A percentile compares a stretch with the other conserved stretches of the same genome.
Evolutionary conservation across 2,113 vertebrate species (phyloP).

Genomic region (Acinonyx jubatus): DNA sequence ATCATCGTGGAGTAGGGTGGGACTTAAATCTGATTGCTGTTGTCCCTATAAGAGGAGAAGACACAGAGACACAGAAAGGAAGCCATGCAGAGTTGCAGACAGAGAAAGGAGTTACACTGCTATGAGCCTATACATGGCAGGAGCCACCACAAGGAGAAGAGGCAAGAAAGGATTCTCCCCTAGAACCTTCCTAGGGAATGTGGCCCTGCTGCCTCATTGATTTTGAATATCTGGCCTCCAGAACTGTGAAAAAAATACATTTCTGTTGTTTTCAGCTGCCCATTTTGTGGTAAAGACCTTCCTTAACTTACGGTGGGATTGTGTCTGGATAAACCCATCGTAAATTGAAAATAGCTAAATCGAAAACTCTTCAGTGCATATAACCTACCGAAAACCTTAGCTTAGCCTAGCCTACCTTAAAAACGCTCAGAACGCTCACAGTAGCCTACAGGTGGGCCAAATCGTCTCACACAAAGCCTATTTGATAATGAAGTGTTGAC

Average conservation of each 20-base stretch:
- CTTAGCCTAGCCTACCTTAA: not conserved
- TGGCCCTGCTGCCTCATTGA: not conserved
- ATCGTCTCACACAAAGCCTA: not conserved
- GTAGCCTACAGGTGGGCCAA: not conserved
- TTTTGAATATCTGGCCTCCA: not conserved
- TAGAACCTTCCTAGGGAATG: fast-evolving
- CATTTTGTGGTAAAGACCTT: not conserved
- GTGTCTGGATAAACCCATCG: not conserved
- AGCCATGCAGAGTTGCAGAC: not conserved
- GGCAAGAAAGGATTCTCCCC: not conserved
- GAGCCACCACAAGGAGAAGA: not conserved
- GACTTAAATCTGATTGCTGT: too few species aligned
- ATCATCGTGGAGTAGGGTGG: not conserved
- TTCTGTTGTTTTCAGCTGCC: not conserved
- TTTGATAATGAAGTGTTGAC: not conserved
- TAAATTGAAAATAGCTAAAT: not conserved
- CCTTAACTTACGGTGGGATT: not conserved
- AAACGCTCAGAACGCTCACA: not conserved
- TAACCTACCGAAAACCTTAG: not conserved
- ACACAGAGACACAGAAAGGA: not conserved
- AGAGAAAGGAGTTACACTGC: fast-evolving
- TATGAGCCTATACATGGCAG: fast-evolving
- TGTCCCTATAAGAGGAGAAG: too few species aligned
- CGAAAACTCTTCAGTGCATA: not conserved
- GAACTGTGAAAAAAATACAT: not conserved